phyloP scores from a whole-genome alignment of 2,113 vertebrate species.

The Empidonax traillii region DNA sequence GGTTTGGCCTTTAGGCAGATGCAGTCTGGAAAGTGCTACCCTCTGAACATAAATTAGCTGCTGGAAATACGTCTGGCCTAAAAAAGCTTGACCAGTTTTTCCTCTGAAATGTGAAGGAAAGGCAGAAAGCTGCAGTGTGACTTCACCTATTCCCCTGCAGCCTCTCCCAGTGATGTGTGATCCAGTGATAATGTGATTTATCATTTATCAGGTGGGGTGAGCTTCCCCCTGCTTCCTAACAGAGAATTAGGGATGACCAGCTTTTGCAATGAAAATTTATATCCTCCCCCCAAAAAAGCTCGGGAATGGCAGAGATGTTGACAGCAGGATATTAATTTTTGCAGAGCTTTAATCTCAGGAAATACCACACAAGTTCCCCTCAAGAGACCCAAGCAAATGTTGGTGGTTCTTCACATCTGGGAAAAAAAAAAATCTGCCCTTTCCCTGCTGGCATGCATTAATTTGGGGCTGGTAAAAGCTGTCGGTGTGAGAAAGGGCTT shows the following conservation, averaged over 20 bases:
- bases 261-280: not conserved
- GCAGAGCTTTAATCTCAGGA: not conserved
- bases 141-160: not conserved
- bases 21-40: fast-evolving
- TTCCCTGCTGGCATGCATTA: not conserved
- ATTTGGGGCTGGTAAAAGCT: not conserved
- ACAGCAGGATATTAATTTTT: not conserved
- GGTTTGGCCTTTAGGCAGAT: not conserved
- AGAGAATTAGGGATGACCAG: not conserved
- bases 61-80: not conserved
- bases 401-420: not conserved
- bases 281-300: not conserved
- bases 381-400: not conserved
- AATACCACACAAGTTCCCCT: not conserved
- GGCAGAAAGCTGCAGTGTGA: not conserved
- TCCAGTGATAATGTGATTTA: not conserved
- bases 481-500: not conserved
- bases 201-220: not conserved
- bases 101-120: not conserved
- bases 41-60: not conserved
- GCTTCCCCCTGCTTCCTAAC: not conserved
- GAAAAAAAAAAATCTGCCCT: too few relatives aligned
- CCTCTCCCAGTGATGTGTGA: not conserved
- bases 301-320: not conserved
- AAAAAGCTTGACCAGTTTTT: not conserved